These are phyloP conservation scores for Meloidogyne hapla DNA, from an alignment of 1,140 invertebrate species.

Conservation along the genomic window DNA sequence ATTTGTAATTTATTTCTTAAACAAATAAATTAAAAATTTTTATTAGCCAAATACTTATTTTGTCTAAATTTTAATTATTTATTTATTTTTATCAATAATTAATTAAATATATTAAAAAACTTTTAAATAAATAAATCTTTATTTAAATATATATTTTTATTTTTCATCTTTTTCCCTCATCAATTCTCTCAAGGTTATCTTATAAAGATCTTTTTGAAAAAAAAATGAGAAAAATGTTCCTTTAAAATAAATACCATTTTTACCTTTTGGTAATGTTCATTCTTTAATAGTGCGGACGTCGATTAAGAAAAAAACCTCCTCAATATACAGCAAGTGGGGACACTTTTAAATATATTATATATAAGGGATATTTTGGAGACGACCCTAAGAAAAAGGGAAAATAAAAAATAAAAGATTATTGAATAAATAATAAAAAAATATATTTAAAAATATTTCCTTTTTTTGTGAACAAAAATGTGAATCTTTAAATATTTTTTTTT, in stretches of 20 bases:
- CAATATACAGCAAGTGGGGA: neutral
- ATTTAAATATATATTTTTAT: too few relatives aligned
- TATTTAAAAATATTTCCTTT: too few relatives aligned
- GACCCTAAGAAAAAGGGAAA: neutral
- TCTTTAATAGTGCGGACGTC: neutral
- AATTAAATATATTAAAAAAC: too few relatives aligned
- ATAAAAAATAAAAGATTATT: neutral
- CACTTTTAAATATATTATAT: neutral
- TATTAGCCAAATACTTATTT: too few relatives aligned
- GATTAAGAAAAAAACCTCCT: neutral
- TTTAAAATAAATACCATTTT: neutral
- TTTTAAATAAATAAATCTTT: too few relatives aligned
- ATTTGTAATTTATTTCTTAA: too few relatives aligned
- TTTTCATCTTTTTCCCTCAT: neutral
- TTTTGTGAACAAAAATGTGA: too few relatives aligned
- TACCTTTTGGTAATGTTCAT: neutral
- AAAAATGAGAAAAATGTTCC: neutral
- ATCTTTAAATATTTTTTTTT: too few relatives aligned
- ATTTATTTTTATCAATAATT: too few relatives aligned
- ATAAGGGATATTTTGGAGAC: neutral
- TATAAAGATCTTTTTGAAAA: neutral
- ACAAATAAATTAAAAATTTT: too few relatives aligned
- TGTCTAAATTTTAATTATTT: too few relatives aligned
- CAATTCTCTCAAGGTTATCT: neutral
- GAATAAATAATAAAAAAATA: neutral